Conservation (phyloP, 2,888 invertebrate species). For the Acleris literana region DNA sequence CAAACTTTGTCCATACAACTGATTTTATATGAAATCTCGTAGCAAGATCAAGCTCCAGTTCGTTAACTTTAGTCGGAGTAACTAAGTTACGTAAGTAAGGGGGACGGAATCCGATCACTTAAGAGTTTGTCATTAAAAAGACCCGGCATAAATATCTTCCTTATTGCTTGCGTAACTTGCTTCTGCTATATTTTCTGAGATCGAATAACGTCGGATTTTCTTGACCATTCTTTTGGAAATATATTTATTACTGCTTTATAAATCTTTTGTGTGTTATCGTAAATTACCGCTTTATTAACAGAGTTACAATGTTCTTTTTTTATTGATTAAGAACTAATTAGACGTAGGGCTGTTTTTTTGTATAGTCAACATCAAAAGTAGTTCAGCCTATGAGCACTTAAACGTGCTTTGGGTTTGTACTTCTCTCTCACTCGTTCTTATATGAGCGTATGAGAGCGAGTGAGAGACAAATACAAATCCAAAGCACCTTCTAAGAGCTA, state of each 20-base stretch:
- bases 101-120: slow-evolving; percentile 51
- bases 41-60: slow-evolving; percentile 60
- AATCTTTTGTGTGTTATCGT: not conserved
- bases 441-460: too few species aligned
- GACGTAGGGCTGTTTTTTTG: too few species aligned
- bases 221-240: slow-evolving; percentile 4
- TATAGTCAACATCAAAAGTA: too few species aligned
- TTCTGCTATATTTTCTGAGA: slow-evolving; percentile 18
- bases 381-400: too few species aligned
- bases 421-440: too few species aligned
- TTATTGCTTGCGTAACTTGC: slow-evolving; percentile 22
- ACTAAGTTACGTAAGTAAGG: slow-evolving; percentile 60
- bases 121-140: slow-evolving; percentile 40
- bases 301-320: too few species aligned
- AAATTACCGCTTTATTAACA: too few species aligned
- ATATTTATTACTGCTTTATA: not conserved
- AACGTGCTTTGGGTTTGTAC: too few species aligned
- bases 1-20: slow-evolving; percentile 54
- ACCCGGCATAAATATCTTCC: slow-evolving; percentile 36
- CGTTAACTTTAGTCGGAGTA: slow-evolving; percentile 64
- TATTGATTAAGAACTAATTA: too few species aligned
- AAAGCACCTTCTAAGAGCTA: too few species aligned
- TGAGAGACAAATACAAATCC: too few species aligned
- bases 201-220: slow-evolving; percentile 10
- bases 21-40: slow-evolving; percentile 64